Evolutionary conservation across 2,113 vertebrate genomes (phyloP).

Genomic region (Abramis brama): DNA sequence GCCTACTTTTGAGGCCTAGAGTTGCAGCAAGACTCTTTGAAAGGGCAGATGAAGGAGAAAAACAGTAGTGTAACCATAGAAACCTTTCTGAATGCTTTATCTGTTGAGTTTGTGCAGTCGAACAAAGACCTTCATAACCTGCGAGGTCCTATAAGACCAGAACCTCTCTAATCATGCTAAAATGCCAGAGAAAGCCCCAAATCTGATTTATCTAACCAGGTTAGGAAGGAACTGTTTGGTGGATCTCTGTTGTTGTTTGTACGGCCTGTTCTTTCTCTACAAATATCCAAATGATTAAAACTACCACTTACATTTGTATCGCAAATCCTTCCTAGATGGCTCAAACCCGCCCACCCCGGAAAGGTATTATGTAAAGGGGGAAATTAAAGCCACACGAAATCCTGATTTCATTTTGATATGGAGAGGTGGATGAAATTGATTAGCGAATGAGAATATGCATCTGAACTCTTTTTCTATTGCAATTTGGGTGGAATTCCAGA

Average conservation of each 20-base stretch:
- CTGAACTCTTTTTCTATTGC: slow-evolving; percentile 59
- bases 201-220: slow-evolving; percentile 24
- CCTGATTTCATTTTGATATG: slow-evolving; percentile 67
- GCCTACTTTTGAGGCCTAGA: slow-evolving; percentile 48
- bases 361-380: slow-evolving; percentile 65
- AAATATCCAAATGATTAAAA: slow-evolving; percentile 34
- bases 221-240: slow-evolving; percentile 6
- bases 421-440: slow-evolving; percentile 63
- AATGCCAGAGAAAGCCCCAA: background rate
- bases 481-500: slow-evolving; percentile 75
- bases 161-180: slow-evolving; percentile 30
- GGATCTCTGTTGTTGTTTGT: background rate
- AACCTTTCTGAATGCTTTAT: background rate
- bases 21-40: slow-evolving; percentile 27
- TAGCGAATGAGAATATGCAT: slow-evolving; percentile 64
- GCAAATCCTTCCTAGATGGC: slow-evolving; percentile 21
- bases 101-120: slow-evolving; percentile 51
- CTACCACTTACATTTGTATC: slow-evolving; percentile 16
- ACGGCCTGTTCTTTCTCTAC: slow-evolving; percentile 8
- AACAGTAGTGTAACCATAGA: background rate
- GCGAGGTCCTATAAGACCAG: slow-evolving; percentile 56
- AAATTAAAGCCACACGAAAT: slow-evolving; percentile 70
- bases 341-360: background rate
- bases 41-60: slow-evolving; percentile 47
- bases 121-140: slow-evolving; percentile 59